phyloP scores from a whole-genome alignment of 2,113 vertebrate genomes.

The Tragelaphus buxtoni region DNA sequence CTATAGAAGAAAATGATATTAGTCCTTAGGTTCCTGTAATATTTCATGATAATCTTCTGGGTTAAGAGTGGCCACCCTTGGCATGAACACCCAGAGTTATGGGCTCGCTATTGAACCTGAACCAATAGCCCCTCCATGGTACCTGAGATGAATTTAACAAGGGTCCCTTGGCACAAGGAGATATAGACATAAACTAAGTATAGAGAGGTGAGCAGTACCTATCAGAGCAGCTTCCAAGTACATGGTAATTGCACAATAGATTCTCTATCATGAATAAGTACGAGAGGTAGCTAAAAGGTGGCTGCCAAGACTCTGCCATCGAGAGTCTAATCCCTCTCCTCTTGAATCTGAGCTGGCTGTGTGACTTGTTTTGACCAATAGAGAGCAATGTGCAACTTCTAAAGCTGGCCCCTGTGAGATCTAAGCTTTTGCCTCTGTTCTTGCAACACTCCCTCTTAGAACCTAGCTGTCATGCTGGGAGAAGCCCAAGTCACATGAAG shows the following conservation, averaged over 20 bases:
- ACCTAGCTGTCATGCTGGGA: not conserved
- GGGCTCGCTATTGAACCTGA: not conserved
- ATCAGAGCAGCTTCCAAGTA: not conserved
- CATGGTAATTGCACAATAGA: not conserved
- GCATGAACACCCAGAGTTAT: not conserved
- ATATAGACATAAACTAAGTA: not conserved
- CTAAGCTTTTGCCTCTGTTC: not conserved
- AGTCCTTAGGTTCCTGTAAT: not conserved
- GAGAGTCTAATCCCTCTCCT: not conserved
- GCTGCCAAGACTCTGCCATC: no score
- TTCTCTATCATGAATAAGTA: not conserved
- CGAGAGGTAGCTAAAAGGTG: not conserved
- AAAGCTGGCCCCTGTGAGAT: not conserved
- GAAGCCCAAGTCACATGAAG: not conserved
- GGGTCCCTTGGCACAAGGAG: not conserved
- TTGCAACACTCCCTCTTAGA: not conserved
- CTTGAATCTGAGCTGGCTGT: not conserved
- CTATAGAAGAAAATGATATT: not conserved
- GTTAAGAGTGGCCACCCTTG: not conserved
- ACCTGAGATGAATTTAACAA: not conserved
- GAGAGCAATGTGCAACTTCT: not conserved
- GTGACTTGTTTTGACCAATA: not conserved
- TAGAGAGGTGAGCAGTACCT: not conserved
- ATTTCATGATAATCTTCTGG: not conserved
- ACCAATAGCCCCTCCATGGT: not conserved